phyloP scores from a whole-genome alignment of 2,113 vertebrate genomes.

The Urocynchramus pylzowi region DNA sequence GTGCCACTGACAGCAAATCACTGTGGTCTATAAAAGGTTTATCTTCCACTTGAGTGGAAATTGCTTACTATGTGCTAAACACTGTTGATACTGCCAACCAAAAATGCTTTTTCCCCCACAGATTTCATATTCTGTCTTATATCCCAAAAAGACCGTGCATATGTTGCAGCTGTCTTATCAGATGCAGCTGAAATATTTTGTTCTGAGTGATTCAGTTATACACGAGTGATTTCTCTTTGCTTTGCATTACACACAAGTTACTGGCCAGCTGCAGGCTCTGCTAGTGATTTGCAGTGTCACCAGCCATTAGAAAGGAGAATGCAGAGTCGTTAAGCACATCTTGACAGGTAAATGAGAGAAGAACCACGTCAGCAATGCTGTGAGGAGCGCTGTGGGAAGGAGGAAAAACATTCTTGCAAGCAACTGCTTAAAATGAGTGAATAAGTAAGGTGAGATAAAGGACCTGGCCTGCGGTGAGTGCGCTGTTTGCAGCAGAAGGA shows the following conservation, averaged over 20 bases:
- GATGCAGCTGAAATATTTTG: not conserved
- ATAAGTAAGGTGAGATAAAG: not conserved
- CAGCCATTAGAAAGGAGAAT: not conserved
- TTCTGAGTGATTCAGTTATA: not conserved
- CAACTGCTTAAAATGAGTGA: not conserved
- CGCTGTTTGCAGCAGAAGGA: not conserved
- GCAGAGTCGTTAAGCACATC: not conserved
- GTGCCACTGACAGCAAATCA: not conserved
- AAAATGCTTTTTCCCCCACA: not conserved
- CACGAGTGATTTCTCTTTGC: not conserved
- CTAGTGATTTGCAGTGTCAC: not conserved
- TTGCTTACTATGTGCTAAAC: not conserved
- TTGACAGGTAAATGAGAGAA: not conserved
- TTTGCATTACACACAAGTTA: not conserved
- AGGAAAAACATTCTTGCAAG: not conserved
- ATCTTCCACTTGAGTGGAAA: not conserved
- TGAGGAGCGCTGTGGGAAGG: not conserved
- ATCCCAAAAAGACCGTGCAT: not conserved
- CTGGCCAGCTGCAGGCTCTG: not conserved
- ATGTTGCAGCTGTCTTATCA: conserved; percentile 7
- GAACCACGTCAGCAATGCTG: not conserved
- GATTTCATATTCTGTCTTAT: not conserved
- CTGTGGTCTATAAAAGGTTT: not conserved
- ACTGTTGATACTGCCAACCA: not conserved
- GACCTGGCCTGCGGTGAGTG: not conserved